Base-by-base conservation (phyloP, 2,797 vertebrate species). In the Scarus forsteni region DNA sequence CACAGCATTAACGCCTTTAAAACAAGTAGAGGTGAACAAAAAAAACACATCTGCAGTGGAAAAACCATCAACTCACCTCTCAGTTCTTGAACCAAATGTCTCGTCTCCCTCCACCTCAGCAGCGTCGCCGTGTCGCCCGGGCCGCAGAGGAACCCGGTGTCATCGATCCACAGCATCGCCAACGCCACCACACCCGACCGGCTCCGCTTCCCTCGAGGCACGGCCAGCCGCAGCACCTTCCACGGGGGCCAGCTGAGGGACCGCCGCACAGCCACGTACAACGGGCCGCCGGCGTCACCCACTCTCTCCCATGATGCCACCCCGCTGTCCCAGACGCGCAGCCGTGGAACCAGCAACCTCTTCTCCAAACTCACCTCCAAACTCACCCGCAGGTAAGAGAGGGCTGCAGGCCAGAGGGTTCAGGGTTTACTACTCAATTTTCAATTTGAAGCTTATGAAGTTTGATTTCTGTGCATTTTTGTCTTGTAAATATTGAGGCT, bases 301-400 rank as follows among this genome's bases (percentile, higher is more conserved):
- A 98, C 97, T 12, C 94, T 97, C 58, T 98, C 97, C 66, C 96
- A 98, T 1, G 96, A 98, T 60, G 96, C 96, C 65, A 95, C 97
- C 0, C 96, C 96, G 0, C 92, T 98, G 53, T 96, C 96, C 0
- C 97, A 99, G 90, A 95, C 96, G 1, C 96, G 98, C 88, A 95
- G 96, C 90, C 94, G 97, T 42, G 97, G 96, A 73, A 97, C 97
- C 88, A 97, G 97, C 84, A 99, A 98, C 75, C 96, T 99, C 1
- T 98, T 99, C 88, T 97, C 94, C 84, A 99, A 99, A 85, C 94
- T 99, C 66, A 99, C 98, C 83, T 99, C 97, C 58, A 99, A 99
- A 75, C 96, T 99, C 49, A 99, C 97, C 0, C 95, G 97, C 92
- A 99, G 98, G 98, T 99, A 96, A 89, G 88, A 59, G 8, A 67